Evolutionary conservation across 2,797 vertebrate genomes (phyloP).

Genomic region (Meriones psammophilus): DNA sequence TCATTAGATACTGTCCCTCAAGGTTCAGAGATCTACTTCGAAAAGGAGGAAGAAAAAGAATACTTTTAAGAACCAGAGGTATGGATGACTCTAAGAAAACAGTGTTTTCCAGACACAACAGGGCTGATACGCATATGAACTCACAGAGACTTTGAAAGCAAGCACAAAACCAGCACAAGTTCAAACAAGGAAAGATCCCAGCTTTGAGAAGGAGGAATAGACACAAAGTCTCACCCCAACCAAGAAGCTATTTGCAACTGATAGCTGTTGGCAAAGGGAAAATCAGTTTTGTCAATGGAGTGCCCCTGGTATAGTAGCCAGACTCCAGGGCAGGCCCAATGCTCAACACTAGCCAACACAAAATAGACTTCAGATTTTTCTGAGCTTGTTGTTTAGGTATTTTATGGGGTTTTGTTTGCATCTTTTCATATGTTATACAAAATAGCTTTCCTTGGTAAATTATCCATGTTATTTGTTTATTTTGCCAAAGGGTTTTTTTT

Average conservation of each 20-base stretch:
- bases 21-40: neutral
- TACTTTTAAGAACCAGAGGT: neutral
- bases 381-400: neutral
- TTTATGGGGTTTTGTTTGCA: neutral
- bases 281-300: neutral
- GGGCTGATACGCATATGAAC: neutral
- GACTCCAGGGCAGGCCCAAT: neutral
- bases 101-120: neutral
- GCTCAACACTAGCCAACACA: neutral
- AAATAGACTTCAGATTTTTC: neutral
- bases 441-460: slow-evolving; percentile 8
- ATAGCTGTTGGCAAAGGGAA: neutral
- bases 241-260: neutral
- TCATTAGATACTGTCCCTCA: neutral
- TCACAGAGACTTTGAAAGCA: neutral
- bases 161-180: neutral
- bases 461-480: slow-evolving; percentile 1
- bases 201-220: neutral
- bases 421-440: slow-evolving; percentile 27
- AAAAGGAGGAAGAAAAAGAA: neutral
- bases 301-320: neutral
- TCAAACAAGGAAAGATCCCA: neutral
- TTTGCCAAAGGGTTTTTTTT: neutral
- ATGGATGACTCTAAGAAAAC: neutral
- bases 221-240: neutral